These are phyloP conservation scores for Sesamia nonagrioides DNA, from an alignment of 1,140 invertebrate genomes.

Conservation along the genomic window DNA sequence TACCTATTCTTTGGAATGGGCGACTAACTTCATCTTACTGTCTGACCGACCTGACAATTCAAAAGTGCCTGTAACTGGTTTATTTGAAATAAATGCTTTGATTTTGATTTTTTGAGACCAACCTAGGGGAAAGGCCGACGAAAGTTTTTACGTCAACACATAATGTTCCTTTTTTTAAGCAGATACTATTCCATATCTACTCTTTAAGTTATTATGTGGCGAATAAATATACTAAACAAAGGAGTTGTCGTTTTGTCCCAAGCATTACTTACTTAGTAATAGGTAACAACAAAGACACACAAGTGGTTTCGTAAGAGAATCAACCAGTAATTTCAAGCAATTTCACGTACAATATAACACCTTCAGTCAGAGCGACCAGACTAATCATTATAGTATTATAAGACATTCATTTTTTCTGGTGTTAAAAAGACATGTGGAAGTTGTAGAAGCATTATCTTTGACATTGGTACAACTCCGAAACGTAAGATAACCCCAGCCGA, in stretches of 20 bases:
- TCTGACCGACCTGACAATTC: too few relatives aligned
- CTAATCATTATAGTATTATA: conserved; percentile 24
- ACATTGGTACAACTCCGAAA: conserved; percentile 27
- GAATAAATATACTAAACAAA: conserved; percentile 8
- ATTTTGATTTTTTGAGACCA: too few relatives aligned
- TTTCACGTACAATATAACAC: conserved; percentile 33
- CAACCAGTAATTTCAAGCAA: conserved; percentile 38
- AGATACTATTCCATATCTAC: too few relatives aligned
- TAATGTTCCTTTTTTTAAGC: neutral
- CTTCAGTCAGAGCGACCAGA: conserved; percentile 16
- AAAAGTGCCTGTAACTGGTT: too few relatives aligned
- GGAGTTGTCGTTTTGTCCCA: neutral
- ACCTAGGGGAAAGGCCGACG: too few relatives aligned
- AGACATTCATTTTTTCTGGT: conserved; percentile 4
- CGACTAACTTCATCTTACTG: too few relatives aligned
- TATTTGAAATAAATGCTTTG: too few relatives aligned
- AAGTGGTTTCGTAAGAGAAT: conserved; percentile 27
- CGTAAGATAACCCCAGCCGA: conserved; percentile 31
- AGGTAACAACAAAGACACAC: conserved; percentile 4
- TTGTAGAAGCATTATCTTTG: conserved; percentile 16
- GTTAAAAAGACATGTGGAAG: neutral
- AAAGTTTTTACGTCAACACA: neutral
- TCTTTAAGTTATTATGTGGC: neutral
- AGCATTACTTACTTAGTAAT: conserved; percentile 32
- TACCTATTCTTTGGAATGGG: too few relatives aligned